Conservation (phyloP, 2,888 invertebrate species). For the Drosophila hamatofila region DNA sequence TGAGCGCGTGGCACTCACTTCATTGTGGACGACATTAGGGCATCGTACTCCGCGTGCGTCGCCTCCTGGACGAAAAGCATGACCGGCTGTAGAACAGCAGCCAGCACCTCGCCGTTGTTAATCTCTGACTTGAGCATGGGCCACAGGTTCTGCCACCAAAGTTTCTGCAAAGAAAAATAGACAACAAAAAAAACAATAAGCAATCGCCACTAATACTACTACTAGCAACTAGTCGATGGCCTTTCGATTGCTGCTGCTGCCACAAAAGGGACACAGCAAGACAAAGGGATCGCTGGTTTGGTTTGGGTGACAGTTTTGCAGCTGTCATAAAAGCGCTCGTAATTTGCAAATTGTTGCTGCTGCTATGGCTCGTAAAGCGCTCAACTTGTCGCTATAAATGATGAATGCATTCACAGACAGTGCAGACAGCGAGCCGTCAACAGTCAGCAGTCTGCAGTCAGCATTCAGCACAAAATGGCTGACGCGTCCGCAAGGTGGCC, state of each 20-base stretch:
- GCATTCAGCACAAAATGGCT: constrained; percentile 26
- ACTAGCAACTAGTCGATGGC: constrained; percentile 7
- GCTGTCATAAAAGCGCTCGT: constrained; percentile 65
- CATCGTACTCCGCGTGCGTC: constrained; percentile 91
- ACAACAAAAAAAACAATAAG: constrained; percentile 10
- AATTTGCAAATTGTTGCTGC: constrained; percentile 69
- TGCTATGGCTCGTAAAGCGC: constrained; percentile 55
- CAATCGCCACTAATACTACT: neutral
- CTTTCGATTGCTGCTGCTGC: constrained; percentile 6
- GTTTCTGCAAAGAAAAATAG: constrained; percentile 89
- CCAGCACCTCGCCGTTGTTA: constrained; percentile 93
- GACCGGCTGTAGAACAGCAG: constrained; percentile 93
- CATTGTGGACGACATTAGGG: constrained; percentile 92
- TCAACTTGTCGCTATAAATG: constrained; percentile 68
- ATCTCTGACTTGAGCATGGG: constrained; percentile 94
- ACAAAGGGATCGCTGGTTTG: constrained; percentile 34
- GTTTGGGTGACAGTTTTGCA: constrained; percentile 40
- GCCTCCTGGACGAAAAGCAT: constrained; percentile 93
- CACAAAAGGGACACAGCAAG: constrained; percentile 3
- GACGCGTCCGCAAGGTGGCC: constrained; percentile 17
- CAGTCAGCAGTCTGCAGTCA: constrained; percentile 4
- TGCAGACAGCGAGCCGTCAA: neutral
- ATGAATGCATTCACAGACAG: constrained; percentile 54
- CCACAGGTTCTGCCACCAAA: constrained; percentile 98
- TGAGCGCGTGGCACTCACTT: constrained; percentile 87